Conservation (phyloP, 2,113 vertebrate species). For the Strix aluco region DNA sequence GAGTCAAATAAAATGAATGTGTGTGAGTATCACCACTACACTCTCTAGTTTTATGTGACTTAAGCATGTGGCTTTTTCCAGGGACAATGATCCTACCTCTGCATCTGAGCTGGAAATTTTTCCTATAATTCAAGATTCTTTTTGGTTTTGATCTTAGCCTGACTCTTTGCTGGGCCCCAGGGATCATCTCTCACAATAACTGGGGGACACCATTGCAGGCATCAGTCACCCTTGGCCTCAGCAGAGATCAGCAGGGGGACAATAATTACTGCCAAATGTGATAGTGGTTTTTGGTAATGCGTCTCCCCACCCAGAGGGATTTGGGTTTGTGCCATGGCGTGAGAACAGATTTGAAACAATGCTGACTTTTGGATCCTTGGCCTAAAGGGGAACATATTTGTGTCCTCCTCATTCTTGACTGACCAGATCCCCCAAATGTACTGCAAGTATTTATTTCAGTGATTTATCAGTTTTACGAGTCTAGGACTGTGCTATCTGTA, state of each 20-base stretch:
- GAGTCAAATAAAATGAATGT: background rate
- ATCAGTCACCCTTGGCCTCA: background rate
- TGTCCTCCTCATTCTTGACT: background rate
- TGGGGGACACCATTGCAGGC: background rate
- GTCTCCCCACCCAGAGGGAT: background rate
- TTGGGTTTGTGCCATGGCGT: background rate
- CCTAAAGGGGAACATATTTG: background rate
- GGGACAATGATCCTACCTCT: background rate
- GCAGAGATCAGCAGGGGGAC: background rate
- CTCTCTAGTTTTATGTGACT: background rate
- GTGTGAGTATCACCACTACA: background rate
- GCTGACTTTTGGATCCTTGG: background rate
- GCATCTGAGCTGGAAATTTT: background rate
- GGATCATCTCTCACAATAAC: background rate
- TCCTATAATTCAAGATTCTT: background rate
- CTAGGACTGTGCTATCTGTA: background rate
- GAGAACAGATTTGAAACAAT: background rate
- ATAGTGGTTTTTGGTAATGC: background rate
- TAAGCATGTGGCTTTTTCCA: background rate
- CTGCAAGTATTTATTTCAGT: background rate
- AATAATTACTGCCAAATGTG: background rate
- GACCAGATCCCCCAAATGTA: fast-evolving
- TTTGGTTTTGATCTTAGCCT: background rate
- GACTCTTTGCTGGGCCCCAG: background rate
- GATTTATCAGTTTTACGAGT: background rate